A percentile compares a stretch with the other conserved stretches of the same genome.
These are phyloP conservation scores for Perodicticus potto DNA, from an alignment of 2,797 vertebrate species.

Conservation along the genomic window DNA sequence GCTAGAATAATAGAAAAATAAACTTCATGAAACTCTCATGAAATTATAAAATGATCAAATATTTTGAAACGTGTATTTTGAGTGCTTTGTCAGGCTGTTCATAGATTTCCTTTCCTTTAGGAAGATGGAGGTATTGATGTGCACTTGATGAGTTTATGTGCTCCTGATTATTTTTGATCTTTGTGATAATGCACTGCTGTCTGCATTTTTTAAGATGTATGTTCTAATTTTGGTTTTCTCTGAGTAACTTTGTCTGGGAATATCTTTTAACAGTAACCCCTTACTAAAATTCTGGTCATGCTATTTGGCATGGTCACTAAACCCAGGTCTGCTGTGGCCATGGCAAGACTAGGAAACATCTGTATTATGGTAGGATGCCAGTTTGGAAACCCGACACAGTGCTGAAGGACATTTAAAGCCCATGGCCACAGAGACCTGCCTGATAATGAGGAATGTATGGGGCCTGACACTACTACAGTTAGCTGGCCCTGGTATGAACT, in stretches of 20 bases:
- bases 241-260: background rate
- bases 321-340: background rate
- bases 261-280: background rate
- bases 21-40: background rate
- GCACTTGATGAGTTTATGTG: background rate
- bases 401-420: background rate
- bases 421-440: background rate
- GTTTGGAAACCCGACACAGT: background rate
- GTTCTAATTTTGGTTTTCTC: background rate
- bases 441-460: background rate
- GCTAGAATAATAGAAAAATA: too few relatives aligned
- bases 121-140: background rate
- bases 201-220: background rate
- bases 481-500: background rate
- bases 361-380: too few relatives aligned
- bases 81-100: background rate
- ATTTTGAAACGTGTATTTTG: background rate
- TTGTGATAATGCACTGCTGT: background rate
- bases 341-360: background rate
- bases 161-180: background rate
- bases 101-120: background rate
- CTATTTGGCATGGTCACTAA: background rate
- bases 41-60: background rate
- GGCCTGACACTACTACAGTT: background rate
- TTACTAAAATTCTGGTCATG: background rate